These are phyloP conservation scores for Cygnus olor DNA, from an alignment of 2,797 vertebrate genomes.

Conservation along the genomic window DNA sequence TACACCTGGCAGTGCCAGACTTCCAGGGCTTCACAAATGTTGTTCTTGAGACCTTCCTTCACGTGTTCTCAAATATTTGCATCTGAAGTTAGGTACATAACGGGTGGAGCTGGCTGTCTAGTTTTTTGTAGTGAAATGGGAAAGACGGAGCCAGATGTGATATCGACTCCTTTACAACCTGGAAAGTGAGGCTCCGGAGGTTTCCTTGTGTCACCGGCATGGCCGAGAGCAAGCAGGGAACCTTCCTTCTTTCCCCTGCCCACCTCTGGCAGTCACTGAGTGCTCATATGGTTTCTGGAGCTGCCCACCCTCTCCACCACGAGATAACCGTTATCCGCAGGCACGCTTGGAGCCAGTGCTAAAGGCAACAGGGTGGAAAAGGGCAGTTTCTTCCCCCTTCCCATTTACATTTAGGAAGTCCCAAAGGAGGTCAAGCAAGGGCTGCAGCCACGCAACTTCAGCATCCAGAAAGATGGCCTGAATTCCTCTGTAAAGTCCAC, in stretches of 20 bases:
- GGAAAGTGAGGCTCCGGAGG: background rate
- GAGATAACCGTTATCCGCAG: accelerated
- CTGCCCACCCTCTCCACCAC: background rate
- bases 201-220: background rate
- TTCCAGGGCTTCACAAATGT: background rate
- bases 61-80: background rate
- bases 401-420: accelerated
- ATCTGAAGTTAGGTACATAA: background rate
- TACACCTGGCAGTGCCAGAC: background rate
- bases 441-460: background rate
- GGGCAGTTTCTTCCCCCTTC: background rate
- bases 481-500: background rate
- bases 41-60: background rate
- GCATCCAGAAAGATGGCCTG: background rate
- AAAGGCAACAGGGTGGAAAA: background rate
- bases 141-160: background rate
- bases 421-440: background rate
- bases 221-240: background rate
- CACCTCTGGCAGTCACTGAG: background rate
- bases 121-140: background rate
- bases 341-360: background rate
- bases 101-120: background rate
- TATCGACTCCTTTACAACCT: background rate
- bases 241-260: background rate
- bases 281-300: background rate